Percentiles rank a stretch among this genome's conserved stretches.
Conservation (phyloP, 2,797 vertebrate species). For the Danio jaintianensis region DNA sequence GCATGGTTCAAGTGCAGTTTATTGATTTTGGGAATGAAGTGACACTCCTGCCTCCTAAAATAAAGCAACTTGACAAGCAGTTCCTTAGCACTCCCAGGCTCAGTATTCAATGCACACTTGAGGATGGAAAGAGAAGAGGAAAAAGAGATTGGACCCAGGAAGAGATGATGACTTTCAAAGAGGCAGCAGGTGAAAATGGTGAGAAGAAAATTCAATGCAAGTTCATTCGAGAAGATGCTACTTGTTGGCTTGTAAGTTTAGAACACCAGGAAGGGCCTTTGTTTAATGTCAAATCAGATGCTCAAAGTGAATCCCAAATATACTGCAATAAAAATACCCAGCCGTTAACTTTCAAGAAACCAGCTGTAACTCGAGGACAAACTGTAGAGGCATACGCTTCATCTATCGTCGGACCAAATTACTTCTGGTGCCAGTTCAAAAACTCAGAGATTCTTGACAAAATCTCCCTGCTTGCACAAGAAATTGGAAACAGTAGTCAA, state of each 20-base stretch:
- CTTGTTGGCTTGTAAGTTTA: conserved; percentile 76
- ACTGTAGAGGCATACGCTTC: conserved; percentile 72
- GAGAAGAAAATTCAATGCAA: conserved; percentile 73
- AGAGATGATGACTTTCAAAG: conserved; percentile 69
- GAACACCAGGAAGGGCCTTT: conserved; percentile 71
- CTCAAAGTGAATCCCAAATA: conserved; percentile 17
- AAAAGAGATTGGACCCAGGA: conserved; percentile 63
- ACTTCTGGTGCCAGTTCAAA: conserved; percentile 82
- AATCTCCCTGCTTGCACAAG: conserved; percentile 73
- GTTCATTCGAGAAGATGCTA: conserved; percentile 73
- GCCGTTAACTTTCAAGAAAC: conserved; percentile 31
- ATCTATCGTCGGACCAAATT: conserved; percentile 74
- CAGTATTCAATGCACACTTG: conserved; percentile 77
- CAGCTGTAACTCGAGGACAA: conserved; percentile 63
- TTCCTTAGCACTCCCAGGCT: conserved; percentile 70
- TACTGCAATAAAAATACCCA: background rate
- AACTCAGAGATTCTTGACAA: conserved; percentile 68
- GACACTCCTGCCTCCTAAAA: conserved; percentile 68
- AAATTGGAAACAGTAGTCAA: conserved; percentile 63
- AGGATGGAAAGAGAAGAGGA: conserved; percentile 52
- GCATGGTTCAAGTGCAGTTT: conserved; percentile 75
- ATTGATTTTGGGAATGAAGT: conserved; percentile 86
- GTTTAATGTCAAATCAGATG: conserved; percentile 45
- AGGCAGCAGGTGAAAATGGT: conserved; percentile 71
- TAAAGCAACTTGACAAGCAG: conserved; percentile 66